Evolutionary conservation across 2,797 vertebrate species (phyloP), one percentile per base, ranked within the genome.

Genomic region (Crenuchus spilurus): DNA sequence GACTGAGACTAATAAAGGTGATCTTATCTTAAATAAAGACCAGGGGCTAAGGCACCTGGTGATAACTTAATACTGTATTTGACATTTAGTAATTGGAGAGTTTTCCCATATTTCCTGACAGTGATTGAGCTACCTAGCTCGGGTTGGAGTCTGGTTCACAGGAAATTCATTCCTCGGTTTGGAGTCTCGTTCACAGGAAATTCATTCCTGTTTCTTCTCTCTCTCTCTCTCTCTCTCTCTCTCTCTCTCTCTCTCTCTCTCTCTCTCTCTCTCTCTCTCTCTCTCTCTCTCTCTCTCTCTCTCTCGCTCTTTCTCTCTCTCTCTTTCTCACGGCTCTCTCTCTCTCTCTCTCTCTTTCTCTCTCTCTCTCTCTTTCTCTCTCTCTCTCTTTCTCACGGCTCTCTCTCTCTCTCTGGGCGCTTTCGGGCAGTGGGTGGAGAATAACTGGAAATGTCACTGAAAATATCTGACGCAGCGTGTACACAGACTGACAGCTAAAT

Each of bases 361-460:
- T 30, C 26, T 54, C 3, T 51, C 11, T 28, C 11, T 52, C 24
- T 24, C 10, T 52, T 10, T 49, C 46, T 49, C 7, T 49, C 46
- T 49, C 46, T 10, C 8, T 22, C n/a, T 51, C 48, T 22, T 51
- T 2, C 2, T n/a, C 10, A 49, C 8, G 18, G 4, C 58, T 37
- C 58, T 57, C 75, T 0, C 49, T 49, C 37, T 10, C 33, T 61
- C 22, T 1, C 22, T 42, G n/a, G n/a, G 5, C 8, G 44, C 18
- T 84, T 84, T 71, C 72, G 48, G 61, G 75, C 41, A 79, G 69
- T 52, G 64, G 82, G 82, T 46, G 76, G 78, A 68, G 78, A 78
- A 33, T 85, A 60, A 81, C 84, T 70, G 84, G 84, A 87, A 84
- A 76, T 65, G 28, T 20, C 35, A 66, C 37, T 55, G 46, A 70